Percentiles rank a stretch among this genome's conserved stretches.
These are phyloP conservation scores for Pelecanus crispus DNA, from an alignment of 2,113 vertebrate species.

Conservation along the genomic window DNA sequence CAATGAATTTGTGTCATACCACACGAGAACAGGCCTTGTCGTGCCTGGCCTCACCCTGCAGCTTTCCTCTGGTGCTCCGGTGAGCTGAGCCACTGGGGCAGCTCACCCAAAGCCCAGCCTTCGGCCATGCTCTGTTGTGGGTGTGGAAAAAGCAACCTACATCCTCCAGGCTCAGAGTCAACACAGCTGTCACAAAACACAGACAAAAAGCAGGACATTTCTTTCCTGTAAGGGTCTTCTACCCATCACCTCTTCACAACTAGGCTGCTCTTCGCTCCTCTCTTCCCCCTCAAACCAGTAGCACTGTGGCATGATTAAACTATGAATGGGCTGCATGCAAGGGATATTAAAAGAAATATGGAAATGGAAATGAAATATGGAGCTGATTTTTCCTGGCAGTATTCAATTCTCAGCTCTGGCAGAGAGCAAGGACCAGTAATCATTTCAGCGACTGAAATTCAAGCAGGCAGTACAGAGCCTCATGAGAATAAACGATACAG, in stretches of 20 bases:
- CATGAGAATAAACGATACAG: background rate
- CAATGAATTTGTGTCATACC: background rate
- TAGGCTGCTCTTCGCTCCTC: background rate
- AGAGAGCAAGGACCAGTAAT: background rate
- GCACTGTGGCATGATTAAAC: fast-evolving
- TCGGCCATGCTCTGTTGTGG: fast-evolving
- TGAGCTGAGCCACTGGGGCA: background rate
- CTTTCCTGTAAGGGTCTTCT: background rate
- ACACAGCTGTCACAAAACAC: background rate
- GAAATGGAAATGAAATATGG: background rate
- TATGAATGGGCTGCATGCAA: background rate
- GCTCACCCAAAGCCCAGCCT: background rate
- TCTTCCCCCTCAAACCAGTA: background rate
- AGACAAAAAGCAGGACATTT: background rate
- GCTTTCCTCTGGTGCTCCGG: background rate
- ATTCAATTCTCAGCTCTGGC: background rate
- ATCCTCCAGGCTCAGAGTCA: background rate
- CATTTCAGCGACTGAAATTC: background rate
- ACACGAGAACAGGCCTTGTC: background rate
- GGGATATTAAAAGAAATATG: background rate
- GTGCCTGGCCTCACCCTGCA: slow-evolving; percentile 13
- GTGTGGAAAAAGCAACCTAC: background rate
- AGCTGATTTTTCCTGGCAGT: background rate
- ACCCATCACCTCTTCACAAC: background rate
- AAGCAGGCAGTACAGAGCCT: background rate